phyloP scores from a whole-genome alignment of 2,113 vertebrate genomes.

The Eudorcas thomsonii region DNA sequence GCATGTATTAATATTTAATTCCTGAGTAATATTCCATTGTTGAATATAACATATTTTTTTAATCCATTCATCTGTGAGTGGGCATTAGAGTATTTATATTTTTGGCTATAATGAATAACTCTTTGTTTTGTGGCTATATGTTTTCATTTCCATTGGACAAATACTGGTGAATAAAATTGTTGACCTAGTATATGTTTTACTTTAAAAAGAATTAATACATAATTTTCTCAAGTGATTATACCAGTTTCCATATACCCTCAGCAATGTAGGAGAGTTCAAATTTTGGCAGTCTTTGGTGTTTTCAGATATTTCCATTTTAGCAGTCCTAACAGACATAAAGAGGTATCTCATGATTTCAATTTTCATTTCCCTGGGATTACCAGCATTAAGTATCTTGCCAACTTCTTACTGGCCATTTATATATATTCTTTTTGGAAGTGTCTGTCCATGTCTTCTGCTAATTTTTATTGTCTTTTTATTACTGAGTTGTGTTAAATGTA shows the following conservation, averaged over 20 bases:
- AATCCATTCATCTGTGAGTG: background rate
- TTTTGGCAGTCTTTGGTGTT: background rate
- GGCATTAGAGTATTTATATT: background rate
- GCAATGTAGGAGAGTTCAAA: background rate
- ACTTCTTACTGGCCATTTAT: background rate
- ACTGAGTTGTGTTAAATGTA: background rate
- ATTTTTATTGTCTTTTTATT: constrained; percentile 24
- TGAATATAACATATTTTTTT: background rate
- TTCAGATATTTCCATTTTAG: background rate
- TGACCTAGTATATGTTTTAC: background rate
- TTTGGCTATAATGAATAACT: background rate
- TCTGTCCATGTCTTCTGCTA: background rate
- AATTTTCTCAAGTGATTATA: background rate
- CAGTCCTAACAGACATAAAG: background rate
- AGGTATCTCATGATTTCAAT: background rate
- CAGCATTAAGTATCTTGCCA: background rate
- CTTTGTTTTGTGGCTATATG: background rate
- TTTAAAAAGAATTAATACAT: background rate
- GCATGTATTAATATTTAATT: background rate
- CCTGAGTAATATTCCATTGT: background rate
- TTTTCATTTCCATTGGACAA: background rate
- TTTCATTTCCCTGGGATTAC: background rate
- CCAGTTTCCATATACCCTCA: background rate
- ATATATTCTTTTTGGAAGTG: background rate
- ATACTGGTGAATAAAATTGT: background rate